These are phyloP conservation scores for Pitta sordida DNA, from an alignment of 2,113 vertebrate species.

Conservation along the genomic window DNA sequence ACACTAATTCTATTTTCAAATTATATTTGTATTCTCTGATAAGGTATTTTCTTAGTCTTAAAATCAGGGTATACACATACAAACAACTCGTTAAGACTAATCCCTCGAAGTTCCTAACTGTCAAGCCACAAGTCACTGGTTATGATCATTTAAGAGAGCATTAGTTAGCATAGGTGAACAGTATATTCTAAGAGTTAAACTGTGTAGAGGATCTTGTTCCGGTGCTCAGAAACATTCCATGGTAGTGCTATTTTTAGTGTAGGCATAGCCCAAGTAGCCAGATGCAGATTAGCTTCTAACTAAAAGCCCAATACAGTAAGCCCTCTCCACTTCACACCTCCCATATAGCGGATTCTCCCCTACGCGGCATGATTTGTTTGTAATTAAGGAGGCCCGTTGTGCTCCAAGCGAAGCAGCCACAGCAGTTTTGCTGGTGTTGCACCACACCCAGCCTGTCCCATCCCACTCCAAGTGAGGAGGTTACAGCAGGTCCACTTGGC, in stretches of 20 bases:
- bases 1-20: background rate
- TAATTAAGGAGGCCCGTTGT: too few species aligned
- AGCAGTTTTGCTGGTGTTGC: too few species aligned
- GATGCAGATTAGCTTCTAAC: background rate
- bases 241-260: background rate
- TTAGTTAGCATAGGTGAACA: background rate
- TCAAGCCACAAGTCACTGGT: too few species aligned
- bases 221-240: background rate
- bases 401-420: too few species aligned
- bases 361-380: too few species aligned
- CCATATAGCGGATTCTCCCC: too few species aligned
- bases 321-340: too few species aligned
- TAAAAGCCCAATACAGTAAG: background rate
- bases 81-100: background rate
- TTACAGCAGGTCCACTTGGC: too few species aligned
- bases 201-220: too few species aligned
- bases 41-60: background rate
- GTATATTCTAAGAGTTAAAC: background rate
- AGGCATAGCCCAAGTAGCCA: background rate
- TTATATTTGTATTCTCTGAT: accelerated
- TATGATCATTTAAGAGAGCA: background rate
- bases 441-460: too few species aligned
- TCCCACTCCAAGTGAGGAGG: too few species aligned
- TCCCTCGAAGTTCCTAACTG: background rate
- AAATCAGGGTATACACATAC: background rate